Evolutionary conservation across 2,888 invertebrate species (phyloP).

Genomic region (Vandiemenella viatica): DNA sequence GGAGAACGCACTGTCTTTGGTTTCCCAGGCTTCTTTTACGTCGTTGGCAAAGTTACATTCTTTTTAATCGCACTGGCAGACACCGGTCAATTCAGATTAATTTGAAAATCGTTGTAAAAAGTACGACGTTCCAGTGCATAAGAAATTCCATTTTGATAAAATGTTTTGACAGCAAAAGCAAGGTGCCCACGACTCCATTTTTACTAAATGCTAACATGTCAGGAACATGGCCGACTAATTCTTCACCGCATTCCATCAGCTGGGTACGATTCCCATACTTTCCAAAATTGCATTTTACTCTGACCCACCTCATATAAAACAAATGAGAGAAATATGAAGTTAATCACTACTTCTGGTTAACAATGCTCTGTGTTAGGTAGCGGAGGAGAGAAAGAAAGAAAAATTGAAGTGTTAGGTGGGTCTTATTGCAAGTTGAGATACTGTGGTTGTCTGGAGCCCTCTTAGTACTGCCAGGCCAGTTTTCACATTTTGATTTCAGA

Average conservation of each 20-base stretch:
- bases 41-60: background rate
- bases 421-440: no score
- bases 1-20: background rate
- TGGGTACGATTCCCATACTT: conserved; percentile 1
- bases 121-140: conserved; percentile 1
- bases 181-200: background rate
- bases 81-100: conserved; percentile 2
- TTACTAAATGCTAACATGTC: no score
- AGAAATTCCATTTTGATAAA: background rate
- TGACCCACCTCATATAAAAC: background rate
- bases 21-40: background rate
- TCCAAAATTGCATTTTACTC: background rate
- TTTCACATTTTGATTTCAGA: no score
- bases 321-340: background rate
- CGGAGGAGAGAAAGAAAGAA: no score
- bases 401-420: no score
- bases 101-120: conserved; percentile 1
- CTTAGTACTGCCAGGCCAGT: no score
- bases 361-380: background rate
- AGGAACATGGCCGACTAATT: background rate
- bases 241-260: background rate
- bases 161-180: background rate
- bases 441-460: no score
- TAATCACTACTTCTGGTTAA: background rate
- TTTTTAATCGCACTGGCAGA: background rate